Evolutionary conservation across 2,113 vertebrate species (phyloP).

Genomic region (Callopanchax toddi): DNA sequence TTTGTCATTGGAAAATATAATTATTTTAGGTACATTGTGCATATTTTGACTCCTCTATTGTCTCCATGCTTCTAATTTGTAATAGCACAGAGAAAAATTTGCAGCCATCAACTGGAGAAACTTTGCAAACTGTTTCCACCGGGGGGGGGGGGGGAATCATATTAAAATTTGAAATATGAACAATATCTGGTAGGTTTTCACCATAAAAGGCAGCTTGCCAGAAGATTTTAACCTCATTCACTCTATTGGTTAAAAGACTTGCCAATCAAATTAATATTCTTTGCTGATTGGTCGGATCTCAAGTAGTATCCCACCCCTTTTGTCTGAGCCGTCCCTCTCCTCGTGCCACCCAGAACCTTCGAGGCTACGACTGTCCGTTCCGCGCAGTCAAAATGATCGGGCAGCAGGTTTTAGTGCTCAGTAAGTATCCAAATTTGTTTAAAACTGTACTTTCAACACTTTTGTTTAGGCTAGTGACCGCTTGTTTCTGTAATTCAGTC

Average conservation of each 20-base stretch:
- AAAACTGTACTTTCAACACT: fast-evolving
- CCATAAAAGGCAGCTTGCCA: constrained; percentile 27
- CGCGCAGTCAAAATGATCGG: constrained; percentile 84
- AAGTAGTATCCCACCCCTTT: not conserved
- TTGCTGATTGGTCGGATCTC: constrained; percentile 53
- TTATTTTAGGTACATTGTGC: too few relatives aligned
- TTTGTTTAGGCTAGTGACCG: fast-evolving
- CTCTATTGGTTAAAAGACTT: constrained; percentile 39
- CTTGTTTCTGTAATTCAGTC: not conserved
- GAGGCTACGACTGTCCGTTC: constrained; percentile 4
- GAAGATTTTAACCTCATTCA: not conserved
- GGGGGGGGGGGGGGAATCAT: too few relatives aligned
- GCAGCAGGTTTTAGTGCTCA: constrained; percentile 92
- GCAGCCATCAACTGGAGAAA: not conserved
- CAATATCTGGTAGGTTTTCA: not conserved
- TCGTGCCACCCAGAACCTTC: constrained; percentile 62
- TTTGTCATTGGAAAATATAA: too few relatives aligned
- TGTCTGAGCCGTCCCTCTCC: constrained; percentile 36
- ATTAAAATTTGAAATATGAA: not conserved
- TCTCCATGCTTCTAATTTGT: not conserved
- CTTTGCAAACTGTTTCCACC: too few relatives aligned
- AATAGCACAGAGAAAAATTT: not conserved
- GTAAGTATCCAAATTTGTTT: constrained; percentile 77
- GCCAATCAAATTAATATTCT: constrained; percentile 12
- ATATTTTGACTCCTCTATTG: too few relatives aligned